Evolutionary conservation across 2,113 vertebrate genomes (phyloP).

Genomic region (Hydrochoerus hydrochaeris): DNA sequence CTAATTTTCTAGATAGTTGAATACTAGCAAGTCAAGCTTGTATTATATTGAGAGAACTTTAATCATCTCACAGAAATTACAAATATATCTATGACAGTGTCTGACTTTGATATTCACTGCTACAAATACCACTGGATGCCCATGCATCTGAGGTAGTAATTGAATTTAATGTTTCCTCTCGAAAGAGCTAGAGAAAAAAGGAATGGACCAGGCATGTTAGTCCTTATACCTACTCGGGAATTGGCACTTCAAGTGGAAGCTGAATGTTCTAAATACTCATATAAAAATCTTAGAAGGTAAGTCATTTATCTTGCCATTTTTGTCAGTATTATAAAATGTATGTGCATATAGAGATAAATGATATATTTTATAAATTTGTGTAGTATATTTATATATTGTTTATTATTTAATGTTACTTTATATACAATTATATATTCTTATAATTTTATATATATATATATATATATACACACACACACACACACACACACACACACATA

Average conservation of each 20-base stretch:
- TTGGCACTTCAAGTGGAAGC: constrained; percentile 95
- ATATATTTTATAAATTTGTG: too few relatives aligned
- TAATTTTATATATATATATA: background rate
- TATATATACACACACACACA: too few relatives aligned
- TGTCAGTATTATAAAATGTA: background rate
- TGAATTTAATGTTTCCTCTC: constrained; percentile 43
- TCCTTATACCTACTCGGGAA: constrained; percentile 96
- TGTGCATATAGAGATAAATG: background rate
- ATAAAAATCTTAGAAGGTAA: constrained; percentile 95
- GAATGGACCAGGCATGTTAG: constrained; percentile 96
- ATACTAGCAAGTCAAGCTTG: background rate
- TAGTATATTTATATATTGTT: background rate
- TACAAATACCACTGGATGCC: background rate
- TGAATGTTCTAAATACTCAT: constrained; percentile 95
- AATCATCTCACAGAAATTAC: background rate
- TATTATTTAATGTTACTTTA: background rate
- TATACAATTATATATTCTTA: too few relatives aligned
- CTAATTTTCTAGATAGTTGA: background rate
- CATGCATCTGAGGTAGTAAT: background rate
- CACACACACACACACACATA: too few relatives aligned
- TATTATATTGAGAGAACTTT: background rate
- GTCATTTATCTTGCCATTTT: background rate
- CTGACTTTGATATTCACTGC: background rate
- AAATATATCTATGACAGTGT: background rate
- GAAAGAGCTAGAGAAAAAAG: constrained; percentile 86